Conservation (phyloP, 2,113 vertebrate species). For the Cochlearius cochlearius region DNA sequence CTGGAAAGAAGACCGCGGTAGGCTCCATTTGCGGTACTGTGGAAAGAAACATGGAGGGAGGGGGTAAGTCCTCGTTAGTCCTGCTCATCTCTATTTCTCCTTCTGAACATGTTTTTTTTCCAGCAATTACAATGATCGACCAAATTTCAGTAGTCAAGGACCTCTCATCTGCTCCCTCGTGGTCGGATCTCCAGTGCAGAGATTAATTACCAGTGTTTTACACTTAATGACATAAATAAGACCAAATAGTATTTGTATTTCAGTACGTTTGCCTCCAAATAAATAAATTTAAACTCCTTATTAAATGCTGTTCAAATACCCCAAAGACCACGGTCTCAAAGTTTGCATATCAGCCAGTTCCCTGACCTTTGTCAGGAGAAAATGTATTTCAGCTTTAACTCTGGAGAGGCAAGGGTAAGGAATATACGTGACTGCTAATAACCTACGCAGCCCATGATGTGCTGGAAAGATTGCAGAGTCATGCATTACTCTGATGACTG, state of each 20-base stretch:
- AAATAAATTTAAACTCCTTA: not conserved
- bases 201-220: not conserved
- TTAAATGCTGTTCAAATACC: not conserved
- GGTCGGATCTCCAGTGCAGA: not conserved
- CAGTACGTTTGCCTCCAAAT: not conserved
- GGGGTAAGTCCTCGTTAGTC: not conserved
- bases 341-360: not conserved
- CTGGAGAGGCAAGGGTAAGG: not conserved
- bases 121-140: not conserved
- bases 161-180: not conserved
- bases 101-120: not conserved
- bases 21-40: not conserved
- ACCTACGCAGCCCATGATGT: accelerated
- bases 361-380: not conserved
- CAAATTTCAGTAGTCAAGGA: not conserved
- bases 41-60: not conserved
- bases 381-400: not conserved
- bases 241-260: not conserved
- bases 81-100: not conserved
- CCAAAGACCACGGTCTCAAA: not conserved
- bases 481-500: not conserved
- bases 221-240: not conserved
- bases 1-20: not conserved
- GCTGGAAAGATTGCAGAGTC: not conserved
- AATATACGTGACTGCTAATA: not conserved